Percentiles rank a stretch among this genome's conserved stretches.
phyloP scores from a whole-genome alignment of 2,888 invertebrate species.

The Carabus problematicus region DNA sequence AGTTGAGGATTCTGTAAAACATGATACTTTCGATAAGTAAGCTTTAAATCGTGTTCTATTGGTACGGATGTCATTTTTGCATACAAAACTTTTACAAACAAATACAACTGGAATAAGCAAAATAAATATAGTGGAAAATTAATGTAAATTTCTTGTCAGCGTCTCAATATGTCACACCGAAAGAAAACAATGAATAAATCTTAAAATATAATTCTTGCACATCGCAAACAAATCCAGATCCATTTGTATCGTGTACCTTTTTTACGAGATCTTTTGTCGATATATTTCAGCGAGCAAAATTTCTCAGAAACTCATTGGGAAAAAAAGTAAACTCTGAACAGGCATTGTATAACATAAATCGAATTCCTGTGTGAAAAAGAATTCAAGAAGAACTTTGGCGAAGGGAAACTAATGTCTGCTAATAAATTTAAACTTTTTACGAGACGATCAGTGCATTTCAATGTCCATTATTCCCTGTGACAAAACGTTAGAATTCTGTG shows the following conservation, averaged over 20 bases:
- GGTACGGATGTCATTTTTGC: too few relatives aligned
- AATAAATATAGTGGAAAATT: too few relatives aligned
- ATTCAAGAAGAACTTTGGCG: constrained; percentile 13
- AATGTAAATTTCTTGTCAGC: not conserved
- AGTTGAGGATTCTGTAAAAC: too few relatives aligned
- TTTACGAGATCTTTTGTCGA: constrained; percentile 18
- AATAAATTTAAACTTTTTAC: constrained; percentile 40
- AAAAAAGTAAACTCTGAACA: constrained; percentile 29
- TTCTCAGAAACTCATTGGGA: constrained; percentile 16
- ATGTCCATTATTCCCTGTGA: constrained; percentile 9
- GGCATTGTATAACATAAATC: constrained; percentile 38
- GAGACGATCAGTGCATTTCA: constrained; percentile 35
- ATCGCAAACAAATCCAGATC: too few relatives aligned
- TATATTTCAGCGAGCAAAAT: constrained; percentile 25
- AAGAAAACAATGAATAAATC: not conserved
- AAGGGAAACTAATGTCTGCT: constrained; percentile 29
- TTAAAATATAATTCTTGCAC: too few relatives aligned
- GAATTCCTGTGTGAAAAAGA: constrained; percentile 38
- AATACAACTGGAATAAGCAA: not conserved
- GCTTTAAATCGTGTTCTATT: too few relatives aligned
- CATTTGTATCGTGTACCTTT: constrained; percentile 4
- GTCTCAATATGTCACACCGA: not conserved
- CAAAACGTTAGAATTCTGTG: not conserved
- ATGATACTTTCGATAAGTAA: too few relatives aligned
- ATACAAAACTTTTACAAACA: too few relatives aligned